Percentiles rank a stretch among this genome's conserved stretches.
Conservation (phyloP, 2,888 invertebrate species). For the Phengaris arion region DNA sequence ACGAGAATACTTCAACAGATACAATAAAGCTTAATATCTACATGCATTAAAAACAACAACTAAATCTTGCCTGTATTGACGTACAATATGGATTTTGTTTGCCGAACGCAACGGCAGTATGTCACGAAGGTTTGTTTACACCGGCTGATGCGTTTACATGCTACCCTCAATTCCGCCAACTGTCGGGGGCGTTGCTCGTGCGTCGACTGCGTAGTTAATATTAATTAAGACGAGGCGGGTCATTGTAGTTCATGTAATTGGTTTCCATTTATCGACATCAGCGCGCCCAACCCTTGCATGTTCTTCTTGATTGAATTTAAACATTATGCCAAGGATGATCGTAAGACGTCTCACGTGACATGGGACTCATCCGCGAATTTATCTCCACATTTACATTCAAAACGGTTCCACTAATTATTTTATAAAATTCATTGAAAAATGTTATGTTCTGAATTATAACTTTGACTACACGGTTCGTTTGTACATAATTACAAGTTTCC, state of each 20-base stretch:
- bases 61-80: background rate
- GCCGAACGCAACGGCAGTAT: slow-evolving; percentile 43
- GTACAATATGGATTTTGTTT: slow-evolving; percentile 19
- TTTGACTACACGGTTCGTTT: too few species aligned
- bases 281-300: slow-evolving; percentile 42
- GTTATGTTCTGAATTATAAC: too few species aligned
- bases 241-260: slow-evolving; percentile 53
- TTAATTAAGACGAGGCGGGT: slow-evolving; percentile 57
- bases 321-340: slow-evolving; percentile 27
- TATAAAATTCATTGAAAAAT: too few species aligned
- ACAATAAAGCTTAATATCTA: background rate
- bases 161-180: slow-evolving; percentile 59
- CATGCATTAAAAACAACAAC: background rate
- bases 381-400: background rate
- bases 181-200: slow-evolving; percentile 61
- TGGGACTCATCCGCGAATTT: background rate
- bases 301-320: slow-evolving; percentile 37
- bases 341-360: slow-evolving; percentile 21
- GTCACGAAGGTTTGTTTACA: slow-evolving; percentile 63
- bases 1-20: too few species aligned
- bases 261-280: slow-evolving; percentile 48
- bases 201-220: slow-evolving; percentile 55
- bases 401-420: background rate
- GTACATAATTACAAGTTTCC: too few species aligned
- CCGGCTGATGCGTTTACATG: slow-evolving; percentile 60